Conservation (phyloP, 2,888 invertebrate species). For the Drosophila diplacantha region DNA sequence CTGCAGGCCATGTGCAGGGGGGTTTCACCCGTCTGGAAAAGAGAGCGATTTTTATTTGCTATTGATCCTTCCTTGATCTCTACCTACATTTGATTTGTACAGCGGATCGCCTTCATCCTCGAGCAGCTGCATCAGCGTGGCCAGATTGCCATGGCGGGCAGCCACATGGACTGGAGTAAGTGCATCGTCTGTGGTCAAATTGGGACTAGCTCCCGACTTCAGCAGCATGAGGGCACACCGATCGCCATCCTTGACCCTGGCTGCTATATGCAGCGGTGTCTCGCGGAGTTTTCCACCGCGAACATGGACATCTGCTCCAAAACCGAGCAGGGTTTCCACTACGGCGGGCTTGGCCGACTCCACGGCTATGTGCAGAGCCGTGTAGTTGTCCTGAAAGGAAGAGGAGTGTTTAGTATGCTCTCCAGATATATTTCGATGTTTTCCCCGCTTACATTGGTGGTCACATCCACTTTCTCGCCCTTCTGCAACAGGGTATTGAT, state of each 20-base stretch:
- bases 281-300: slow-evolving; percentile 92
- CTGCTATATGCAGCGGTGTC: slow-evolving; percentile 98
- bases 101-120: slow-evolving; percentile 97
- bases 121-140: slow-evolving; percentile 89
- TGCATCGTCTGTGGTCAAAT: slow-evolving; percentile 96
- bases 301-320: slow-evolving; percentile 98
- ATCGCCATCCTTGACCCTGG: slow-evolving; percentile 92
- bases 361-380: slow-evolving; percentile 98
- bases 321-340: slow-evolving; percentile 96
- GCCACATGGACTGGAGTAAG: slow-evolving; percentile 98
- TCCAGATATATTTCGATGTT: not conserved
- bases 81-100: slow-evolving; percentile 89
- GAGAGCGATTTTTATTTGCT: no score
- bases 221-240: slow-evolving; percentile 97
- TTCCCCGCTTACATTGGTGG: slow-evolving; percentile 87
- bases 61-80: fast-evolving
- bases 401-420: no score
- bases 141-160: slow-evolving; percentile 92
- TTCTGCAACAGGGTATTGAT: slow-evolving; percentile 96
- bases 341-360: slow-evolving; percentile 95
- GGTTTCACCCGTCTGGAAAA: slow-evolving; percentile 90
- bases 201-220: slow-evolving; percentile 98
- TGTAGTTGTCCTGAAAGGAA: slow-evolving; percentile 91
- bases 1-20: slow-evolving; percentile 96
- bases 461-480: slow-evolving; percentile 97